Base-by-base conservation (phyloP, 2,888 invertebrate genomes). In the Oxystoma pomonae region DNA sequence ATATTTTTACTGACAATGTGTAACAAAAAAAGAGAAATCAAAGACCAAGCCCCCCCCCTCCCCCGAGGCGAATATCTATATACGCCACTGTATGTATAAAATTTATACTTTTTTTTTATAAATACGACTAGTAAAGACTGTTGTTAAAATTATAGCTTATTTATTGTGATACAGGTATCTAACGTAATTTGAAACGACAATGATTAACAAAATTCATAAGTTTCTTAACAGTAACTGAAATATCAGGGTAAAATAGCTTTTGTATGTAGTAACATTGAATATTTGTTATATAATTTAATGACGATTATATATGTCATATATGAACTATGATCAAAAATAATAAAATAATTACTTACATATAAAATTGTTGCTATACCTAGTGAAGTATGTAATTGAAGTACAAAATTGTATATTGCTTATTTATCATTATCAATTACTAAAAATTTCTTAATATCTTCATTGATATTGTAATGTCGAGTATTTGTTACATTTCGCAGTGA, bases 361-460 rank as follows among this genome's bases (percentile, higher is more conserved):
- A 7, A 35, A 35, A 35, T 35, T 35, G 12, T 7, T 35, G 35
- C 35, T 35, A 35, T 35, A 35, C 12, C 35, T 35, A 35, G 35
- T 35, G 35, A 35, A 35, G 12, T 35, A 35, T 35, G 35, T 35
- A 12, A 35, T 35, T 7, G n/a, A n/a, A n/a, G n/a, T n/a, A n/a
- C n/a, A 35, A 35, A 35, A 35, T 35, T 35, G 35, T 35, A 35
- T 35, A 35, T 35, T 35, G 35, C 35, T 35, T 35, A 35, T 35
- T 35, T 35, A 35, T 35, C 35, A 35, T 35, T 35, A 35, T 35
- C 35, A 35, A 35, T 35, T 35, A 35, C 35, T 53, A 53, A 53
- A 53, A 17, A 53, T 53, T 53, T 53, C 16, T 53, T n/a, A 17
- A 53, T 53, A 53, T 53, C 53, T 3, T 53, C 53, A 53, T 53